Evolutionary conservation across 1,140 invertebrate genomes (phyloP), one percentile per base, ranked within the genome.

Genomic region (Caenorhabditis tropicalis): DNA sequence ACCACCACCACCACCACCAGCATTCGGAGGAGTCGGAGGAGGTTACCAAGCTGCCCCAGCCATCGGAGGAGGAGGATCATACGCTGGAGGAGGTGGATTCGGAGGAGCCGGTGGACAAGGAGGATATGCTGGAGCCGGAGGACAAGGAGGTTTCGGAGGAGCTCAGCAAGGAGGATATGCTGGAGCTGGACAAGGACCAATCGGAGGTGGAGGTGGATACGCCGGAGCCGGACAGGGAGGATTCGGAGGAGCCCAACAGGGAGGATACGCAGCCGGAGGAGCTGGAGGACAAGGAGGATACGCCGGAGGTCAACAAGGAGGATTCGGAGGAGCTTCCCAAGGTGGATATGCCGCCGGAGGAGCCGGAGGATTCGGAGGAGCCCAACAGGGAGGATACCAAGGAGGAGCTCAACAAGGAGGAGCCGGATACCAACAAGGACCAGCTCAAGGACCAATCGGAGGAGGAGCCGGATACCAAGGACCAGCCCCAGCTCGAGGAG

Each of bases 1-100:
- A 58, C 53, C 53, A 58, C 53, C 53, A 58, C 65, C 65, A 74
- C 65, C 65, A 74, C 65, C 65, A 74, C n/a, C n/a, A 74, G 65
- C 65, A 36, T 33, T 4, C 36, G 65, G 65, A 74, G 65, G 65
- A 43, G 33, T 21, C 65, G 65, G 65, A n/a, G 65, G 65, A 74
- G 36, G 29, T 43, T 74, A 74, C 65, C 65, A 74, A 74, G 65
- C 53, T 10, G 53, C 65, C 36, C 65, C 65, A 74, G 65, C 65
- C 36, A 74, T 74, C 65, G 65, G 65, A 74, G 65, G 65, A 74
- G 65, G 65, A 74, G 65, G 65, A 33, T 74, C 65, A 46, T 74
- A 74, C 65, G 65, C 65, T 9, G 65, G 65, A 74, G 39, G n/a
- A 39, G 65, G 65, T 36, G 65, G 65, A 74, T 43, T 74, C 21